Percentiles rank a stretch among this genome's conserved stretches.
These are phyloP conservation scores for Pipa parva DNA, from an alignment of 2,113 vertebrate genomes.

Conservation along the genomic window DNA sequence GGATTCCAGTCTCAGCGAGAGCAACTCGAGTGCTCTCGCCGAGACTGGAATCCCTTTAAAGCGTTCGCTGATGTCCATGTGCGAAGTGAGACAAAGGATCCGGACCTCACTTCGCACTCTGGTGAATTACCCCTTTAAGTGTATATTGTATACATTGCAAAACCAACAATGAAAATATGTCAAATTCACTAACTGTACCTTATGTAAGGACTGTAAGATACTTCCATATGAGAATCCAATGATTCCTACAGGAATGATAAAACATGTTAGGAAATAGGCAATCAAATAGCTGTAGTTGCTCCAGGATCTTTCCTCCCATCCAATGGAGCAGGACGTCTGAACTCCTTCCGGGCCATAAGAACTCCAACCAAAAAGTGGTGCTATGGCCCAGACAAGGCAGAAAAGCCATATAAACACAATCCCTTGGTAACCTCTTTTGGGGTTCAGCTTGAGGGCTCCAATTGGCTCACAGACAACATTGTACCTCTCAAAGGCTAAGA, in stretches of 20 bases:
- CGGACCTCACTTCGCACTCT: too few species aligned
- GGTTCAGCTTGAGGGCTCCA: slow-evolving; percentile 51
- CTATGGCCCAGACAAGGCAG: slow-evolving; percentile 60
- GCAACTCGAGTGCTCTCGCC: too few species aligned
- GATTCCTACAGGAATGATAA: slow-evolving; percentile 52
- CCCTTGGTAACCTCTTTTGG: slow-evolving; percentile 48
- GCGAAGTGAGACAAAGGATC: too few species aligned
- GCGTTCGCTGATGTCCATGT: too few species aligned
- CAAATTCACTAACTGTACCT: slow-evolving; percentile 49
- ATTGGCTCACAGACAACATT: slow-evolving; percentile 56
- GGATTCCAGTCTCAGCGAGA: too few species aligned
- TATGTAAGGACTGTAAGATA: slow-evolving; percentile 51
- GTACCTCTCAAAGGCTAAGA: slow-evolving; percentile 61
- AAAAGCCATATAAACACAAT: slow-evolving; percentile 57
- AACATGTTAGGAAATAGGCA: slow-evolving; percentile 59
- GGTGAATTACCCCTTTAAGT: too few species aligned
- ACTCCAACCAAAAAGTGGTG: slow-evolving; percentile 59
- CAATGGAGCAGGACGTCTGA: slow-evolving; percentile 60
- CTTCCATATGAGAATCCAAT: slow-evolving; percentile 60
- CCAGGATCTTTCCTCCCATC: slow-evolving; percentile 56
- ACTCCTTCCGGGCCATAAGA: slow-evolving; percentile 57
- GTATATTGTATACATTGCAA: too few species aligned
- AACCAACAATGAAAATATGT: too few species aligned
- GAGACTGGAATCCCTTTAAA: too few species aligned
- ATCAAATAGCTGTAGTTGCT: slow-evolving; percentile 63